A percentile compares a stretch with the other conserved stretches of the same genome.
Evolutionary conservation across 37 sponge, comb jelly and placozoan species (phyloP).

Genomic region (Hexactinellida sp.): DNA sequence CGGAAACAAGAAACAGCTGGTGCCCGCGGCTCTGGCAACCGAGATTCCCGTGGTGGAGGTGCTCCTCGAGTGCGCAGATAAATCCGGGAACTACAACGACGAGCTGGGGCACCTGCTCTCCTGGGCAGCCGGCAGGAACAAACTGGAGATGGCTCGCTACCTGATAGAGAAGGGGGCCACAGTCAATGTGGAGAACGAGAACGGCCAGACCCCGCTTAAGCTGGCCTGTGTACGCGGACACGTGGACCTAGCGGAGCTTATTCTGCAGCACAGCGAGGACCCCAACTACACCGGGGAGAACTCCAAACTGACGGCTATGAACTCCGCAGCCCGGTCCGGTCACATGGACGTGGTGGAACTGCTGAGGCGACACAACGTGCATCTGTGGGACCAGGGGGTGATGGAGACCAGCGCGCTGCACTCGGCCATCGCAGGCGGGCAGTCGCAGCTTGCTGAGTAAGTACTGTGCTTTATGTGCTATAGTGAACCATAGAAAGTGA

Average conservation of each 20-base stretch:
- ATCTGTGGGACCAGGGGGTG: not conserved
- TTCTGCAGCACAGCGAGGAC: not conserved
- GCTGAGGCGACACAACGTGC: not conserved
- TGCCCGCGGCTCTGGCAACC: not conserved
- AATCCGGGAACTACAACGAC: not conserved
- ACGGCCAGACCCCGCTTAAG: constrained; percentile 1
- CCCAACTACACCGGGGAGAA: not conserved
- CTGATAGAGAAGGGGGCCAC: not conserved
- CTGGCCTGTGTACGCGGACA: not conserved
- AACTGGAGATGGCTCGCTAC: not conserved
- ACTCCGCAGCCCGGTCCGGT: not conserved
- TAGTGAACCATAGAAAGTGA: no score
- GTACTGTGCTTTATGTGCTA: no score
- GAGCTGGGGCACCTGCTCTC: not conserved
- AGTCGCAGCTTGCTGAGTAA: constrained; percentile 1
- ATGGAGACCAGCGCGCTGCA: constrained; percentile 12
- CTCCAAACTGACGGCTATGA: constrained; percentile 1
- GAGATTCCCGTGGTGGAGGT: not conserved
- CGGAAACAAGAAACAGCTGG: not conserved
- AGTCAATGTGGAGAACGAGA: not conserved
- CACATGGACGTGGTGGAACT: not conserved
- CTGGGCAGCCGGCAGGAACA: constrained; percentile 1
- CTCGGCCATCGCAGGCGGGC: not conserved
- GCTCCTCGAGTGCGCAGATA: not conserved
- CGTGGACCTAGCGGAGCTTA: constrained; percentile 2